A percentile compares a stretch with the other conserved stretches of the same genome.
Evolutionary conservation across 2,797 vertebrate genomes (phyloP).

Genomic region (Labroides dimidiatus): DNA sequence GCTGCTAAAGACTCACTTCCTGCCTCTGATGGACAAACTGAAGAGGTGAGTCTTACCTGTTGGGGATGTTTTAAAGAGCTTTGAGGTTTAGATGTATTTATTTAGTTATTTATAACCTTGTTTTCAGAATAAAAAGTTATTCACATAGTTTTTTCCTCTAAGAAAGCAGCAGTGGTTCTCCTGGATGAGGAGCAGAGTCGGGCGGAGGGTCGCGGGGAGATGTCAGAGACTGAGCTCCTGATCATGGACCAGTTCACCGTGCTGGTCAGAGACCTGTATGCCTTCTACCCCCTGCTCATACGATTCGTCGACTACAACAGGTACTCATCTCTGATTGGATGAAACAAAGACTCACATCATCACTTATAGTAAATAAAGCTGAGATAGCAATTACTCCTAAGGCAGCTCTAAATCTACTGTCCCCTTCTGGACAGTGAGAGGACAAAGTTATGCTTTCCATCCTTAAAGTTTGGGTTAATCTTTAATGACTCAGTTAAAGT

Average conservation of each 20-base stretch:
- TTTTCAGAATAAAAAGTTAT: background rate
- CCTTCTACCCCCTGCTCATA: slow-evolving; percentile 96
- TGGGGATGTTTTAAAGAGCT: background rate
- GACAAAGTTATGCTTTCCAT: no score
- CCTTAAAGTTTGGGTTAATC: no score
- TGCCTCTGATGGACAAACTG: slow-evolving; percentile 96
- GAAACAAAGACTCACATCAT: background rate
- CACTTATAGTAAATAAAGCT: no score
- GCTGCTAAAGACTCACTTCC: slow-evolving; percentile 94
- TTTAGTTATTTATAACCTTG: background rate
- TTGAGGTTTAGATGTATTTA: no score
- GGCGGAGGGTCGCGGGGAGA: slow-evolving; percentile 93
- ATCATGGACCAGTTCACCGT: slow-evolving; percentile 96
- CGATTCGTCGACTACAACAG: slow-evolving; percentile 98
- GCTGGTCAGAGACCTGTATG: slow-evolving; percentile 93
- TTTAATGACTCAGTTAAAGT: no score
- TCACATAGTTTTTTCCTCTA: background rate
- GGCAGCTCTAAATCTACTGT: no score
- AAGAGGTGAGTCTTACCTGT: slow-evolving; percentile 79
- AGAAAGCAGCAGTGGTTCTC: slow-evolving; percentile 92
- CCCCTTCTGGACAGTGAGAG: no score
- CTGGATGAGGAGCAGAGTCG: slow-evolving; percentile 95
- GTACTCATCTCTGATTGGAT: slow-evolving; percentile 63
- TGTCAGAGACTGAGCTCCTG: slow-evolving; percentile 96
- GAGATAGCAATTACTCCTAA: no score